Evolutionary conservation across 2,797 vertebrate genomes (phyloP), one percentile per base, ranked within the genome.

Genomic region (Girardinus metallicus): DNA sequence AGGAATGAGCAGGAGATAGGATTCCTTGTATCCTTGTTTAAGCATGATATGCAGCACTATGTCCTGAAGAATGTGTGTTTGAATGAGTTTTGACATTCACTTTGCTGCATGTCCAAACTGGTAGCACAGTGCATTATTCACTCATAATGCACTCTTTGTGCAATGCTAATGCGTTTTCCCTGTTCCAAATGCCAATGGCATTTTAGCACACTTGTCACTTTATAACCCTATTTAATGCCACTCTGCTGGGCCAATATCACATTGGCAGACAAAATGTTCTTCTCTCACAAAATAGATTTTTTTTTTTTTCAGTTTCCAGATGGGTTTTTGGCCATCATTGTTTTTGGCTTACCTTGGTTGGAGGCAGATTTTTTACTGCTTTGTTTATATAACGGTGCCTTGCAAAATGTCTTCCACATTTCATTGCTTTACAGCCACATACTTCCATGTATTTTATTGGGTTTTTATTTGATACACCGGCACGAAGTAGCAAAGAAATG

Each of bases 61-160:
- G 90, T 87, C 83, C 94, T 98, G 97, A 99, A 95, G 94, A 98
- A 99, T 97, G 97, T 96, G 93, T 89, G 92, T 89, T 94, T 64
- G 93, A 96, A 99, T 99, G 95, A 96, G 92, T 93, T 97, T 96
- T 97, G 98, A 97, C 98, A 97, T 93, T 94, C 94, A 97, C 96
- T 98, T 99, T 97, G 97, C 95, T 96, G 95, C 95, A 93, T 95
- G 97, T 98, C 97, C 95, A 95, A 95, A 92, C 95, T 96, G 96
- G 96, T 98, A 95, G 96, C 94, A 89, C 77, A 82, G 92, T 93
- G 95, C 96, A 97, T 98, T 98, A 97, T 97, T 98, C 97, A 98
- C 95, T 89, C 92, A 95, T 95, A 96, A 96, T 95, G 90, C 95
- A 94, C 95, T 95, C 95, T 95, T 95, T 94, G 94, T 95, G 88